phyloP scores from a whole-genome alignment of 2,888 invertebrate genomes.

The Caenorhabditis sp. region DNA sequence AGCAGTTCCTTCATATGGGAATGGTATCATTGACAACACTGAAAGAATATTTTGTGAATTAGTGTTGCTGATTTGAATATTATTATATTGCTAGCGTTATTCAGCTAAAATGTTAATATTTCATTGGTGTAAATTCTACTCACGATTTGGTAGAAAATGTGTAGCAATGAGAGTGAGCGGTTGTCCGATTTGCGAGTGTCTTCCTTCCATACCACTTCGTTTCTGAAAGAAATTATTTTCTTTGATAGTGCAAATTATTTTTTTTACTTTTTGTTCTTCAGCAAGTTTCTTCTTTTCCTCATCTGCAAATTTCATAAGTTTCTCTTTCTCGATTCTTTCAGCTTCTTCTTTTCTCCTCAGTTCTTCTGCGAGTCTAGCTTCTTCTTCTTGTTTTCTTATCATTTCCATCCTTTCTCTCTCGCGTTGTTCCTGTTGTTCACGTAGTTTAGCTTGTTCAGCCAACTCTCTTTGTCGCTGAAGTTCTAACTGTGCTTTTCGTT shows the following conservation, averaged over 20 bases:
- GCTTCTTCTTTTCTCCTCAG: slow-evolving; percentile 24
- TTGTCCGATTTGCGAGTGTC: slow-evolving; percentile 41
- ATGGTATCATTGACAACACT: slow-evolving; percentile 59
- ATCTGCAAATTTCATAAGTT: slow-evolving; percentile 32
- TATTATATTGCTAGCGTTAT: not conserved
- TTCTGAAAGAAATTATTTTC: slow-evolving; percentile 8
- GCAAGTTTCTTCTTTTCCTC: slow-evolving; percentile 28
- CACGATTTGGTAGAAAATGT: slow-evolving; percentile 62
- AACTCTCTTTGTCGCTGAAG: slow-evolving; percentile 11
- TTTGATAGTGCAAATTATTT: not conserved
- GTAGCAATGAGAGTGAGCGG: slow-evolving; percentile 59
- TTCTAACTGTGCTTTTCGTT: slow-evolving; percentile 25
- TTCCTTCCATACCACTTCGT: slow-evolving; percentile 34
- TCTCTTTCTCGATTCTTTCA: slow-evolving; percentile 24
- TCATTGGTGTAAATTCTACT: not conserved
- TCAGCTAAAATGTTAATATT: not conserved
- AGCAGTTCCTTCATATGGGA: slow-evolving; percentile 53
- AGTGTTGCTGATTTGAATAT: too few species aligned
- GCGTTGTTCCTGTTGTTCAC: slow-evolving; percentile 10
- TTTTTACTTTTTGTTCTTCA: slow-evolving; percentile 17
- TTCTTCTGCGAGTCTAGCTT: slow-evolving; percentile 22
- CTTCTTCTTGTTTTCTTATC: slow-evolving; percentile 16
- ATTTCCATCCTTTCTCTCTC: not conserved
- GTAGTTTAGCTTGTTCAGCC: slow-evolving; percentile 8
- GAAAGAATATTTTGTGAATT: too few species aligned